phyloP scores from a whole-genome alignment of 2,797 vertebrate species.

The Trachurus trachurus region DNA sequence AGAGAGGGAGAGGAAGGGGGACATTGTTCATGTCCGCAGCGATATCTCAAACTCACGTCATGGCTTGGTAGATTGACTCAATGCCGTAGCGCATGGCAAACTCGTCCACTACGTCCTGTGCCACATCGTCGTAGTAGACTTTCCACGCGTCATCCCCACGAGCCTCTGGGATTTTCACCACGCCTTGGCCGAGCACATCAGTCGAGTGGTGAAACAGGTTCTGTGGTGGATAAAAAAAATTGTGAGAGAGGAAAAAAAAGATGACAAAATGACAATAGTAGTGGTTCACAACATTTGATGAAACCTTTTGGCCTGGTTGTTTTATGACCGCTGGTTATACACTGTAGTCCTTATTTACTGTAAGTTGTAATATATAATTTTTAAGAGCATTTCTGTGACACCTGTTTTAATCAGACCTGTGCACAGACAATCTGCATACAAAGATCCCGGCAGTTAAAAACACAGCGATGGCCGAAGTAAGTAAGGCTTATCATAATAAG shows the following conservation, averaged over 20 bases:
- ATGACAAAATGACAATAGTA: too few species aligned
- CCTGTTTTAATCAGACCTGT: constrained; percentile 15
- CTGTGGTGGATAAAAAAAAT: constrained; percentile 76
- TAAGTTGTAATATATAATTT: constrained; percentile 11
- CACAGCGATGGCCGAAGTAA: too few species aligned
- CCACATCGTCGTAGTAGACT: constrained; percentile 97
- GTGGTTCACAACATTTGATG: too few species aligned
- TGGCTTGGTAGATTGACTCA: constrained; percentile 98
- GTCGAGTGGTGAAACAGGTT: constrained; percentile 97
- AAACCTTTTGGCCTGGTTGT: neutral
- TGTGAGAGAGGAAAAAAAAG: too few species aligned
- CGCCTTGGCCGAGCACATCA: constrained; percentile 92
- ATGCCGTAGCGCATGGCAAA: constrained; percentile 99
- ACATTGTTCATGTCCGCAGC: neutral
- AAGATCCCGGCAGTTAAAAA: neutral
- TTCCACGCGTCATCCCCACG: constrained; percentile 97
- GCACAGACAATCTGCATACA: neutral
- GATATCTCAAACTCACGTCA: constrained; percentile 92
- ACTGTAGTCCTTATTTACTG: neutral
- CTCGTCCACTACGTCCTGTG: constrained; percentile 97
- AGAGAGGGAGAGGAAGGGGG: neutral
- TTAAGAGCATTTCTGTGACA: constrained; percentile 10
- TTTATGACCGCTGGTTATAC: neutral
- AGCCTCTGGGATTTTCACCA: constrained; percentile 94
- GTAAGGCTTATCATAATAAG: too few species aligned